Percentiles rank a stretch among this genome's conserved stretches.
phyloP scores from a whole-genome alignment of 2,797 vertebrate genomes.

The Cynopterus sphinx region DNA sequence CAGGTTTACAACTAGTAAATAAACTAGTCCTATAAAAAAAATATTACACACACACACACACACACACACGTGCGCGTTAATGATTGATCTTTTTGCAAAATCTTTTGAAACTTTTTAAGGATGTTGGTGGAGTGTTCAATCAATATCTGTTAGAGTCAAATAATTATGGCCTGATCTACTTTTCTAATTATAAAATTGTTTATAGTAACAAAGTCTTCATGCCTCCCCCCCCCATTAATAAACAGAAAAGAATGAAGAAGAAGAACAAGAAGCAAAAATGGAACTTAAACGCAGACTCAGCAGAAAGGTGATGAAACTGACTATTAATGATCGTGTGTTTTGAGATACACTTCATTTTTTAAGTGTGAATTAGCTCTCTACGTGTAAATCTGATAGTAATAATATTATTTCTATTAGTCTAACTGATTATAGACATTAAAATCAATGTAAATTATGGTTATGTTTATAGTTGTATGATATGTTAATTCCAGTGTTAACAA shows the following conservation, averaged over 20 bases:
- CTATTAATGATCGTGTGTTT: constrained; percentile 52
- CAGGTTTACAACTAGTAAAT: constrained; percentile 24
- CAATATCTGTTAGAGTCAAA: neutral
- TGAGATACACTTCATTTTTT: neutral
- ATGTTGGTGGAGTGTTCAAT: neutral
- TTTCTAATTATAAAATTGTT: constrained; percentile 41
- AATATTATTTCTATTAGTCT: neutral
- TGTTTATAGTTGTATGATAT: neutral
- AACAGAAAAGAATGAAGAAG: constrained; percentile 97
- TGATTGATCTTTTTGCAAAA: neutral
- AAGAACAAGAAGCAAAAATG: constrained; percentile 96
- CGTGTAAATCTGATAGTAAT: neutral
- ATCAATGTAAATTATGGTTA: neutral
- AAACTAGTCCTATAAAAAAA: neutral
- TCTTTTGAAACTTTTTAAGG: neutral
- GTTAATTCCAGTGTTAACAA: neutral
- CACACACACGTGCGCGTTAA: neutral
- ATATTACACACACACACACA: neutral
- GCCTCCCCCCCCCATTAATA: constrained; percentile 58
- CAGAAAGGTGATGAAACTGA: constrained; percentile 91
- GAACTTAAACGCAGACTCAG: constrained; percentile 98
- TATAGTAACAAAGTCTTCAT: constrained; percentile 63
- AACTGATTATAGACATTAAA: neutral
- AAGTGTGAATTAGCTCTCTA: neutral
- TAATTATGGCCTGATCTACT: neutral